Evolutionary conservation across 2,888 invertebrate species (phyloP).

Genomic region (Sesia bembeciformis): DNA sequence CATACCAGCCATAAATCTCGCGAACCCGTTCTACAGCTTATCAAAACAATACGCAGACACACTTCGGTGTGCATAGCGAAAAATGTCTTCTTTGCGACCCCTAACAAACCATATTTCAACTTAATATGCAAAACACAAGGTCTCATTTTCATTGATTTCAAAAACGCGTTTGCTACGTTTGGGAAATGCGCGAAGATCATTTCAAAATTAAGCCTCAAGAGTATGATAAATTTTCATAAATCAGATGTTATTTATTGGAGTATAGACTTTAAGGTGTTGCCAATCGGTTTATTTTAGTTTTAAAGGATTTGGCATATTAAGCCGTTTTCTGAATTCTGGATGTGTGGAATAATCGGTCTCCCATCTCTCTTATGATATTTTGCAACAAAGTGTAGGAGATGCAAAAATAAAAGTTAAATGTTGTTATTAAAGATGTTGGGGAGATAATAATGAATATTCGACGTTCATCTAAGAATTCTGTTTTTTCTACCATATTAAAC

Average conservation of each 20-base stretch:
- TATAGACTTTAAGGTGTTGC: conserved; percentile 68
- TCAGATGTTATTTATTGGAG: conserved; percentile 69
- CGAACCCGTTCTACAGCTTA: conserved; percentile 73
- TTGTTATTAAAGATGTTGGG: conserved; percentile 24
- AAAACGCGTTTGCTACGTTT: conserved; percentile 29
- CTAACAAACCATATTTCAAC: conserved; percentile 27
- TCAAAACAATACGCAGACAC: conserved; percentile 75
- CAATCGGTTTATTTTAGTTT: conserved; percentile 61
- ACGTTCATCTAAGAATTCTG: conserved; percentile 3
- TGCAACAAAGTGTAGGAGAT: conserved; percentile 27
- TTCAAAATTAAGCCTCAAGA: conserved; percentile 73
- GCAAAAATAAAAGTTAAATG: conserved; percentile 32
- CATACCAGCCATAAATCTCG: conserved; percentile 69
- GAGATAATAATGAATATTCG: conserved; percentile 27
- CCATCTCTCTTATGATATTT: conserved; percentile 39
- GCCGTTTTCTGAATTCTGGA: conserved; percentile 35
- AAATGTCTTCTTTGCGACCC: conserved; percentile 43
- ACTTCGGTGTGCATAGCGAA: conserved; percentile 50
- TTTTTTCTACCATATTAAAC: no score
- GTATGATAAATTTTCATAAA: conserved; percentile 73
- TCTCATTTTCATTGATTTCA: conserved; percentile 34
- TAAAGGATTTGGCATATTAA: conserved; percentile 41
- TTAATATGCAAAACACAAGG: conserved; percentile 37
- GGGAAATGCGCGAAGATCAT: conserved; percentile 36
- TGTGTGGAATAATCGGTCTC: conserved; percentile 46